These are phyloP conservation scores for Chrysina gloriosa DNA, from an alignment of 2,888 invertebrate species.

Conservation along the genomic window DNA sequence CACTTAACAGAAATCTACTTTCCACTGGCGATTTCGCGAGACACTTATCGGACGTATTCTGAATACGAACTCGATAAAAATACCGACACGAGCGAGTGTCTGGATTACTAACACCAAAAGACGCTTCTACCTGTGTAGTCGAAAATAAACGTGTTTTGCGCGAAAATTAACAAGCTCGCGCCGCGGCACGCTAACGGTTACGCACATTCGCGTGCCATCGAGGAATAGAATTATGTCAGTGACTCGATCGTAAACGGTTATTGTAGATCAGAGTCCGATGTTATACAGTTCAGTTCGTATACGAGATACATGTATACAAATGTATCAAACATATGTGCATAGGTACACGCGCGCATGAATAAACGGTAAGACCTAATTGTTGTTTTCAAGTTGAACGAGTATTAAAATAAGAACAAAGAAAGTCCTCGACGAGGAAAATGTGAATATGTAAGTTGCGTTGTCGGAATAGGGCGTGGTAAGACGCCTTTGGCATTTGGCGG, in stretches of 20 bases:
- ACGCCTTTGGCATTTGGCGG: slow-evolving; percentile 21
- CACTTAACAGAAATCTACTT: not conserved
- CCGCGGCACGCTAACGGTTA: not conserved
- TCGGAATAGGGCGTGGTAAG: slow-evolving; percentile 23
- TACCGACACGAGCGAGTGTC: not conserved
- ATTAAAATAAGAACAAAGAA: slow-evolving; percentile 36
- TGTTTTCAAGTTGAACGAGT: slow-evolving; percentile 31
- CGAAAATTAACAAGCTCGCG: not conserved
- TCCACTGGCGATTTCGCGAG: not conserved
- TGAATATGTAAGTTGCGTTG: slow-evolving; percentile 25
- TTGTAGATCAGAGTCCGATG: not conserved
- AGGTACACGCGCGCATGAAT: not conserved
- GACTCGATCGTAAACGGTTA: not conserved
- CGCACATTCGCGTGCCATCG: not conserved
- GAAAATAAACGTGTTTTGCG: slow-evolving; percentile 1
- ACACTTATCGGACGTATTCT: not conserved
- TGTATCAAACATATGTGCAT: too few species aligned
- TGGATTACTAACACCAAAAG: slow-evolving; percentile 1
- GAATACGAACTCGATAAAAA: not conserved
- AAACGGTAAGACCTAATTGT: slow-evolving; percentile 14
- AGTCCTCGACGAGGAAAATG: slow-evolving; percentile 37
- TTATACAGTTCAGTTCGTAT: not conserved
- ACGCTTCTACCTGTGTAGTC: not conserved
- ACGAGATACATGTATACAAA: too few species aligned
- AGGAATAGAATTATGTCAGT: slow-evolving; percentile 6